phyloP scores from a whole-genome alignment of 2,113 vertebrate genomes.

The Pomatorhinus ruficollis region DNA sequence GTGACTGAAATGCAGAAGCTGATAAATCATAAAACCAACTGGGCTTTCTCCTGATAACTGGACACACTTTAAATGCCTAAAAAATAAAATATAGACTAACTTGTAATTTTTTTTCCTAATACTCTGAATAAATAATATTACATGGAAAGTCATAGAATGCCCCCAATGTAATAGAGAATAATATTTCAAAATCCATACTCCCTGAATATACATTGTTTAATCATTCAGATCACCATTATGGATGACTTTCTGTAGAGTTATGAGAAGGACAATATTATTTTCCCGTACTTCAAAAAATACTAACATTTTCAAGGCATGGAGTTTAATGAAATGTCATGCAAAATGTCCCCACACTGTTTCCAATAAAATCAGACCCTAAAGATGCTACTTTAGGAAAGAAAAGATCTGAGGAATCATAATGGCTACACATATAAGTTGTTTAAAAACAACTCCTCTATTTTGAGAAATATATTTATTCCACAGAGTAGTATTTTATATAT shows the following conservation, averaged over 20 bases:
- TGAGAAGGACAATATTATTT: neutral
- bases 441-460: neutral
- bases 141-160: neutral
- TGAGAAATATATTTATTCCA: neutral
- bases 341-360: neutral
- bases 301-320: neutral
- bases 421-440: neutral
- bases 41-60: neutral
- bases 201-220: neutral
- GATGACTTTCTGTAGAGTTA: neutral
- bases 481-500: neutral
- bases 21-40: neutral
- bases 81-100: neutral
- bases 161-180: neutral
- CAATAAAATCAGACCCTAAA: neutral
- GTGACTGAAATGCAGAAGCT: neutral
- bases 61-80: neutral
- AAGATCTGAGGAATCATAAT: neutral
- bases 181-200: neutral
- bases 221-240: neutral
- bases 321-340: neutral
- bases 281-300: neutral
- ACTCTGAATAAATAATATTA: neutral
- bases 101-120: neutral
- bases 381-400: neutral